phyloP scores from a whole-genome alignment of 2,113 vertebrate species.

The Octodon degus region DNA sequence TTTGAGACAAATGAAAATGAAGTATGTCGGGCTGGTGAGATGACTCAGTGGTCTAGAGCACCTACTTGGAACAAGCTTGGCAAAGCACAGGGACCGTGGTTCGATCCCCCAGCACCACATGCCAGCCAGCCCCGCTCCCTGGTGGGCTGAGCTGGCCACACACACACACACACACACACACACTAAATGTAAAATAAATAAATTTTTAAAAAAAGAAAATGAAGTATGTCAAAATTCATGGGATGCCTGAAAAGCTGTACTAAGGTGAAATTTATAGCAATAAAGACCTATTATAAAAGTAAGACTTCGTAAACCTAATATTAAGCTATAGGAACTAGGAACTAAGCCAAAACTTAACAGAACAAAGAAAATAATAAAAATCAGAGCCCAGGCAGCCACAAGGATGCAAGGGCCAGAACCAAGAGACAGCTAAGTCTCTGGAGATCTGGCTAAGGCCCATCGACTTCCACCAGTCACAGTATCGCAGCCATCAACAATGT shows the following conservation, averaged over 20 bases:
- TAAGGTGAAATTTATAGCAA: neutral
- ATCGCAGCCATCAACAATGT: neutral
- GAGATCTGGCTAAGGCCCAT: neutral
- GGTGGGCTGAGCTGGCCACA: too few relatives aligned
- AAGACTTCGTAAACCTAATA: neutral
- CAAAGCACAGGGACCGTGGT: too few relatives aligned
- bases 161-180: too few relatives aligned
- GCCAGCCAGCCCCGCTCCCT: too few relatives aligned
- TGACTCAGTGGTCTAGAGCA: too few relatives aligned
- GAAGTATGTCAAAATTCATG: neutral
- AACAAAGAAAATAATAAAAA: neutral
- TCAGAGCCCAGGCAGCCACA: neutral
- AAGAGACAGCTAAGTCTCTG: neutral
- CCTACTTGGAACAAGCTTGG: too few relatives aligned
- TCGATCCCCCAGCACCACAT: too few relatives aligned
- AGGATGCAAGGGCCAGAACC: slow-evolving; percentile 6
- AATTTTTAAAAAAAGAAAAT: too few relatives aligned
- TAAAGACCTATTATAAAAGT: neutral
- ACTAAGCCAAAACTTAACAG: neutral
- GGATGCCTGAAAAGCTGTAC: neutral
- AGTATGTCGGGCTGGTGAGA: too few relatives aligned
- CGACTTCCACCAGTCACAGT: neutral
- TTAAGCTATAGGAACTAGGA: neutral
- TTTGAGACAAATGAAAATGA: neutral
- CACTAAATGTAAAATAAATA: too few relatives aligned